Base-by-base conservation (phyloP, 2,113 vertebrate species). In the Egretta garzetta region DNA sequence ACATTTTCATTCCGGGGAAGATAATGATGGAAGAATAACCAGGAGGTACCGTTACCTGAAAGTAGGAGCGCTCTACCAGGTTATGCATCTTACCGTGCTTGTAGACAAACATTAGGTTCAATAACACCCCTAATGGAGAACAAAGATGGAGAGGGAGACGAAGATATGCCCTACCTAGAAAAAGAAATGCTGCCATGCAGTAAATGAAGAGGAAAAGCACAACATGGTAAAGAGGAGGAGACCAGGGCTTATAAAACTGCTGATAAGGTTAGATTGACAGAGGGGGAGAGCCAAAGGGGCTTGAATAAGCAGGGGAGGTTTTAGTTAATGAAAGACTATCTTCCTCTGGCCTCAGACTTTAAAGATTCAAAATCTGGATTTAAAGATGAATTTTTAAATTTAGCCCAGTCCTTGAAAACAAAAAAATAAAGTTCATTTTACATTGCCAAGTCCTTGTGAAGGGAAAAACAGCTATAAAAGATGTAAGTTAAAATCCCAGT, bases 161-260 rank as follows among this genome's bases (percentile, higher is more conserved):
- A 98, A 98, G 91, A 92, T 64, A 80, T 97, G 43, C 28, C n/a
- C 70, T 87, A 50, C 11, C 16, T 75, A 85, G 88, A 79, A 97
- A 96, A 96, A 94, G 79, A 94, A 96, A 93, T 91, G 73, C 77
- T 85, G n/a, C 9, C n/a, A 55, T 58, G 80, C 62, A 63, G 47
- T 68, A 96, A 88, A 87, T 70, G 81, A 91, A 92, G 56, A 83
- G 93, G 75, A 90, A 79, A 96, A 76, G 26, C 86, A 80, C 91
- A 94, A 80, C 72, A 70, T 96, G 84, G 94, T 39, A 72, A 47
- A 86, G 52, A 73, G 49, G n/a, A 71, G 68, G 76, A 96, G 91
- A 89, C 64, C 3, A 8, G 88, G 86, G 30, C 68, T 94, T 94
- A 88, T 90, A 93, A 95, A 97, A 83, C 28, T 80, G 59, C 53